Evolutionary conservation across 2,113 vertebrate genomes (phyloP), one percentile per base, ranked within the genome.

Genomic region (Scatophagus argus): DNA sequence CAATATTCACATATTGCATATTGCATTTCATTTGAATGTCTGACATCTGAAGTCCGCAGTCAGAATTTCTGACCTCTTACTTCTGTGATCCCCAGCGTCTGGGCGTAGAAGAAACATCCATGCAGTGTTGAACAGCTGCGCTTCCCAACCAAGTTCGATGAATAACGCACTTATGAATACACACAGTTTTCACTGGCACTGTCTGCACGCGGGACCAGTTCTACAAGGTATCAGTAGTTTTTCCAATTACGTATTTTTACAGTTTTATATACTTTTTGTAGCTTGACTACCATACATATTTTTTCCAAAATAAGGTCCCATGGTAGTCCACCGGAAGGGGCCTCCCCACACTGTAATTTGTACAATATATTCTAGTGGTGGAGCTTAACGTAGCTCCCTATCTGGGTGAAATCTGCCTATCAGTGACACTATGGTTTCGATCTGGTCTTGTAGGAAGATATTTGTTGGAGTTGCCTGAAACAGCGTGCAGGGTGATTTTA

Each of bases 51-150:
- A 27, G 27, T 60, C 60, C 46, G 51, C 3, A 2, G 5, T 25
- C 8, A 5, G 16, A 64, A 32, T 46, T 49, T 64, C 54, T 78
- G 69, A 83, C 54, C 68, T 71, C 25, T 56, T 36, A 38, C 66
- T 39, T 73, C 71, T 14, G 70, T 41, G 59, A 51, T 81, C 77
- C 67, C 72, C 10, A 69, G 52, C 23, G 58, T 61, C 14, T 38
- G 39, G 52, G 56, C 6, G 5, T 52, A 36, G 13, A 60, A 65
- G 56, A 56, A 69, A 72, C 74, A 69, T 54, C 52, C 77, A 68
- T 64, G 58, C 19, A 10, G 62, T 67, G 59, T 19, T 27, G 29
- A 66, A 56, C 82, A 85, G 73, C 77, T 85, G 79, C 16, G 21
- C 47, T 58, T 71, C 36, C 21, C 49, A 62, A 70, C 54, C 19